Evolutionary conservation across 2,113 vertebrate genomes (phyloP).

Genomic region (Caracal caracal): DNA sequence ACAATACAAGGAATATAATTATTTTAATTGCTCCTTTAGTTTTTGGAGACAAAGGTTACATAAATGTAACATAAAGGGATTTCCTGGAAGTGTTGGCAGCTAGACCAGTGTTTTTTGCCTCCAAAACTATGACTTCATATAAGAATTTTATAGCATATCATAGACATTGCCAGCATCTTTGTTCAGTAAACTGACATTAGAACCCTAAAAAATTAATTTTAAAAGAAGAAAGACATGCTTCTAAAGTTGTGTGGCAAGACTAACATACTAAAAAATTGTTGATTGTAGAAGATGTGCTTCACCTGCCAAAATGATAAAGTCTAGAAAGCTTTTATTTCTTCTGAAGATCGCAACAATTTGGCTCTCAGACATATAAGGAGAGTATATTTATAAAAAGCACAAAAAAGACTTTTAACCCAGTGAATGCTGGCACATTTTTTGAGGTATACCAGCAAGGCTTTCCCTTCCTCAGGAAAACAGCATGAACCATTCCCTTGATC

Average conservation of each 20-base stretch:
- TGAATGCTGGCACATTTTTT: background rate
- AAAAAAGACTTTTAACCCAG: background rate
- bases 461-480: background rate
- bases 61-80: background rate
- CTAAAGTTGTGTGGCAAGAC: background rate
- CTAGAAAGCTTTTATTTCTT: slow-evolving; percentile 54
- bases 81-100: background rate
- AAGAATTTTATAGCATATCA: background rate
- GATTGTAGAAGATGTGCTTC: background rate
- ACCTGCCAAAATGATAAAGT: slow-evolving; percentile 63
- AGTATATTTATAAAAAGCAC: background rate
- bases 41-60: background rate
- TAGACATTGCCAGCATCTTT: background rate
- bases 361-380: background rate
- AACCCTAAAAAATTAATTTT: background rate
- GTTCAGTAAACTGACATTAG: background rate
- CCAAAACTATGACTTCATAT: background rate
- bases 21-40: slow-evolving; percentile 17
- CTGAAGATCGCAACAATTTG: background rate
- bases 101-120: background rate
- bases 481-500: background rate
- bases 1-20: background rate
- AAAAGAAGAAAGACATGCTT: background rate
- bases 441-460: background rate
- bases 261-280: background rate